phyloP scores from a whole-genome alignment of 92 coral and sea anemone species.

The Epizoanthus scotinus region DNA sequence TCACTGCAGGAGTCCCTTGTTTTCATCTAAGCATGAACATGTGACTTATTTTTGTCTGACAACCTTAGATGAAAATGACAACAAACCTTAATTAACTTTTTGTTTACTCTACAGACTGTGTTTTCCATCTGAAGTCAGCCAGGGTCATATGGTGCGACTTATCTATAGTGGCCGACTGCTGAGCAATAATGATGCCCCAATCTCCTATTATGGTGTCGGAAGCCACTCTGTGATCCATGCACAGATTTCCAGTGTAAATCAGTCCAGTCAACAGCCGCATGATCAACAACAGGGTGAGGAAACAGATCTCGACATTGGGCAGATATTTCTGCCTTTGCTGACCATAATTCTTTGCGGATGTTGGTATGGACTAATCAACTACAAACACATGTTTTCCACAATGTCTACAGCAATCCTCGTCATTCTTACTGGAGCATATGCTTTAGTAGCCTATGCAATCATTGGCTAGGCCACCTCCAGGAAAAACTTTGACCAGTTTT shows the following conservation, averaged over 20 bases:
- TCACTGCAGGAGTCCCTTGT: no score
- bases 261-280: conserved; percentile 43
- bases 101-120: conserved; percentile 58
- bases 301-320: conserved; percentile 81
- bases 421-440: conserved; percentile 83
- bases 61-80: no score
- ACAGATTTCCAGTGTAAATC: conserved; percentile 69
- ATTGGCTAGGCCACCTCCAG: conserved; percentile 5
- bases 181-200: conserved; percentile 60
- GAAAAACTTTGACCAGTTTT: not conserved
- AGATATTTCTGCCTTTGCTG: conserved; percentile 81
- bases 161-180: conserved; percentile 88
- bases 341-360: conserved; percentile 69
- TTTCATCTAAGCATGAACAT: not conserved
- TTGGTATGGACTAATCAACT: conserved; percentile 87
- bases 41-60: no score
- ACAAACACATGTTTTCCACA: conserved; percentile 79
- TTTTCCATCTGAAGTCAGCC: conserved; percentile 73
- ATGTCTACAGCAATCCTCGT: conserved; percentile 83
- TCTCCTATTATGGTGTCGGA: conserved; percentile 80
- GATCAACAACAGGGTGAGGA: conserved; percentile 33
- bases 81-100: not conserved
- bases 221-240: conserved; percentile 91
- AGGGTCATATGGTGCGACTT: conserved; percentile 84
- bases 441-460: conserved; percentile 74